Percentiles rank a stretch among this genome's conserved stretches.
These are phyloP conservation scores for Apotomis capreana DNA, from an alignment of 2,888 invertebrate genomes.

Conservation along the genomic window DNA sequence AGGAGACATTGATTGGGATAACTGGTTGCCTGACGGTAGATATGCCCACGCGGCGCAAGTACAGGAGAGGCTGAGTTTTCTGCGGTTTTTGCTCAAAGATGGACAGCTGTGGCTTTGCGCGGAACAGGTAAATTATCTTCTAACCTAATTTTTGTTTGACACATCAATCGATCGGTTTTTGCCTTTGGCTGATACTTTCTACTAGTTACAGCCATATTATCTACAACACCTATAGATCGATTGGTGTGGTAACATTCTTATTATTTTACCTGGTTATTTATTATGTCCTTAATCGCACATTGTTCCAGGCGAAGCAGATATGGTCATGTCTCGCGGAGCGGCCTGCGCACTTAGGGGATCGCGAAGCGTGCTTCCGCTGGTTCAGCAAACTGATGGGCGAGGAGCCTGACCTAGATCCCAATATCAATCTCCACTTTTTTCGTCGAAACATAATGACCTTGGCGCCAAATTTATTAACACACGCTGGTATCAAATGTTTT, in stretches of 20 bases:
- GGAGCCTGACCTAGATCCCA: constrained; percentile 98
- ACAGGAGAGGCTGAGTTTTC: constrained; percentile 95
- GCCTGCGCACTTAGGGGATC: constrained; percentile 95
- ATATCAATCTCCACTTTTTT: constrained; percentile 97
- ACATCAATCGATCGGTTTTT: no score
- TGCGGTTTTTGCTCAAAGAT: constrained; percentile 96
- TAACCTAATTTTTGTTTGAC: no score
- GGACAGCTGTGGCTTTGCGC: constrained; percentile 98
- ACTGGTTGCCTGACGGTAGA: constrained; percentile 91
- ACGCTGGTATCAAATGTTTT: constrained; percentile 96
- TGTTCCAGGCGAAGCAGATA: constrained; percentile 91
- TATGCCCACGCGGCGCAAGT: constrained; percentile 97
- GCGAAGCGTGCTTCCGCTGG: constrained; percentile 99
- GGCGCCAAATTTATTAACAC: constrained; percentile 95
- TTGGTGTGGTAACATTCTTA: not conserved
- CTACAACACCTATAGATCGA: no score
- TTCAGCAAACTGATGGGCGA: constrained; percentile 98
- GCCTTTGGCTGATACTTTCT: no score
- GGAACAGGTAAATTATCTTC: constrained; percentile 86
- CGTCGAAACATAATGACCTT: constrained; percentile 96
- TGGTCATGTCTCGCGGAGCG: constrained; percentile 98
- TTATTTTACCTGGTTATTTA: not conserved
- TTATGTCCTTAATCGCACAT: constrained; percentile 1
- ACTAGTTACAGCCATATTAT: no score
- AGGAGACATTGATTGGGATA: constrained; percentile 90